These are phyloP conservation scores for Cylindroiulus punctatus DNA, from an alignment of 2,888 invertebrate species.

Conservation along the genomic window DNA sequence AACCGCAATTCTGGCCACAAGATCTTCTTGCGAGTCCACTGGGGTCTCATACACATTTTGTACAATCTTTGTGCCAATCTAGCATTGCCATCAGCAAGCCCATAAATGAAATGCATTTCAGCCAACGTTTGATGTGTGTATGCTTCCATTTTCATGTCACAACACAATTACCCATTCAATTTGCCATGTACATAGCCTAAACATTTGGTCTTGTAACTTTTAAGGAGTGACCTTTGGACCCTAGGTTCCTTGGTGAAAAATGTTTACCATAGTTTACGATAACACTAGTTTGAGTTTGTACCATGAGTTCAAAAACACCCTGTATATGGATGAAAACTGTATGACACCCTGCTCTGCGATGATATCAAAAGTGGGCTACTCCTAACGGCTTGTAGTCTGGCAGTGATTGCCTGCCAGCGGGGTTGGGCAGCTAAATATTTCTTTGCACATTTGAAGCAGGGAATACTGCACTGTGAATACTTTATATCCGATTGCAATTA, in stretches of 20 bases:
- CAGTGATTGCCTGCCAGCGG: no score
- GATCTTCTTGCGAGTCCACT: not conserved
- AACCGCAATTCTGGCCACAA: conserved; percentile 46
- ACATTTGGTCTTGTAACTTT: not conserved
- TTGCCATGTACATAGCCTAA: not conserved
- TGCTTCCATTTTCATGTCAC: not conserved
- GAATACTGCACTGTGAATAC: no score
- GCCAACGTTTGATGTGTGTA: conserved; percentile 52
- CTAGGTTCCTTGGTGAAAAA: not conserved
- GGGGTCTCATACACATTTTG: not conserved
- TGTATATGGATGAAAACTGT: no score
- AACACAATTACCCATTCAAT: not conserved
- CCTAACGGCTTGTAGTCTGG: no score
- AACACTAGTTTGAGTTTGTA: not conserved
- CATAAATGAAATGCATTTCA: conserved; percentile 56
- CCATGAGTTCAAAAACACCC: conserved; percentile 10
- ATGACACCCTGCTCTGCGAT: no score
- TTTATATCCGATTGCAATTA: no score
- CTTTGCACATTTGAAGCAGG: no score
- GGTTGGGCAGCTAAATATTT: no score
- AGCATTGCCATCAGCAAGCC: conserved; percentile 54
- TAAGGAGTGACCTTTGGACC: not conserved
- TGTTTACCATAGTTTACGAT: not conserved
- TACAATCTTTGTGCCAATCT: conserved; percentile 45
- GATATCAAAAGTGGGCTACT: no score